Evolutionary conservation across 2,888 invertebrate species (phyloP).

Genomic region (Stenoptilia bipunctidactyla): DNA sequence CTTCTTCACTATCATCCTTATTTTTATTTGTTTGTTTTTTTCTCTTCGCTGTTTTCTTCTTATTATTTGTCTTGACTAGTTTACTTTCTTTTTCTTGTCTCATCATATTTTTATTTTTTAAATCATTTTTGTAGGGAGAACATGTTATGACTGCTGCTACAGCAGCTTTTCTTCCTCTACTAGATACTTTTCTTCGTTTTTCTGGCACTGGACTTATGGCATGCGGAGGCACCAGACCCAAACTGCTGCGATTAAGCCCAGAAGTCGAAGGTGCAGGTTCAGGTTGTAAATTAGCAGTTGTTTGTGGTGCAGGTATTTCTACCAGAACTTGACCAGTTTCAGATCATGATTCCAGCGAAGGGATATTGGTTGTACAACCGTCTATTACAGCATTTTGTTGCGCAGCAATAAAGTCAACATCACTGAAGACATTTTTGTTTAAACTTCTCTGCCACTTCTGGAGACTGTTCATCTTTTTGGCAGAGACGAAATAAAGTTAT

Average conservation of each 20-base stretch:
- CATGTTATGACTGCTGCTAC: slow-evolving; percentile 11
- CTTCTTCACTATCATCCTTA: slow-evolving; percentile 8
- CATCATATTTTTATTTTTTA: slow-evolving; percentile 9
- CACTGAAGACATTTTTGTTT: slow-evolving; percentile 15
- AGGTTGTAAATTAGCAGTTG: slow-evolving; percentile 12
- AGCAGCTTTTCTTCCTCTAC: slow-evolving; percentile 12
- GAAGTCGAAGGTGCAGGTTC: slow-evolving; percentile 12
- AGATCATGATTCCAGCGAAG: slow-evolving; percentile 14
- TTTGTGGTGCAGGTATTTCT: slow-evolving; percentile 13
- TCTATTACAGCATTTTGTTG: slow-evolving; percentile 17
- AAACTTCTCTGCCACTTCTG: too few species aligned
- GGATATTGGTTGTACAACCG: slow-evolving; percentile 14
- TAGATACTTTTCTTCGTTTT: slow-evolving; percentile 11
- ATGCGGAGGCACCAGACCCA: slow-evolving; percentile 5
- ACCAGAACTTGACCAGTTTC: slow-evolving; percentile 13
- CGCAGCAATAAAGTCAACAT: slow-evolving; percentile 15
- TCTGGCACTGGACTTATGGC: slow-evolving; percentile 11
- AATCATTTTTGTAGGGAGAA: slow-evolving; percentile 17
- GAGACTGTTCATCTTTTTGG: too few species aligned
- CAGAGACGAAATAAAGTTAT: too few species aligned
- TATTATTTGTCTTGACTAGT: slow-evolving; percentile 12
- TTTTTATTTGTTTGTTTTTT: slow-evolving; percentile 10
- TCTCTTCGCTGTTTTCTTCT: slow-evolving; percentile 12
- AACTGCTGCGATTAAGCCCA: slow-evolving; percentile 11
- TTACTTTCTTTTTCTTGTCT: slow-evolving; percentile 10